Percentiles rank a stretch among this genome's conserved stretches.
These are phyloP conservation scores for Platysternon megacephalum DNA, from an alignment of 2,113 vertebrate species.

Conservation along the genomic window DNA sequence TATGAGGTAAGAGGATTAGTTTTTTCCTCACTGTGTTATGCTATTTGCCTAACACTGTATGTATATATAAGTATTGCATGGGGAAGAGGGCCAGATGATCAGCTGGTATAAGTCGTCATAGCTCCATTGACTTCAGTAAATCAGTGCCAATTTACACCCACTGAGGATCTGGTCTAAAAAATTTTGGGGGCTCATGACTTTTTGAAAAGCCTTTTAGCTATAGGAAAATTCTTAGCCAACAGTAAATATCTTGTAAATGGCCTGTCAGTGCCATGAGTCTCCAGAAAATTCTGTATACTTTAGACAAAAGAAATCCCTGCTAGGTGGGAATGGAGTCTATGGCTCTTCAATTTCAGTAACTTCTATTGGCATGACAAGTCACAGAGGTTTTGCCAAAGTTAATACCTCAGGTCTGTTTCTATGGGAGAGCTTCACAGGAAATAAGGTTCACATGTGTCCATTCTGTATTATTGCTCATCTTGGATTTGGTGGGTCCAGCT, in stretches of 20 bases:
- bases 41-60: neutral
- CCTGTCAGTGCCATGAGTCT: neutral
- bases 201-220: neutral
- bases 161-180: neutral
- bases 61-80: rapidly evolving
- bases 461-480: neutral
- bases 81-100: neutral
- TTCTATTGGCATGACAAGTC: neutral
- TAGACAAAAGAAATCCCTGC: neutral
- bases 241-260: neutral
- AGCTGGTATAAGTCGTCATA: neutral
- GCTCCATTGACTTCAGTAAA: neutral
- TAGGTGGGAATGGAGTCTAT: neutral
- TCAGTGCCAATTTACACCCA: neutral
- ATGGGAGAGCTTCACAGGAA: neutral
- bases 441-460: neutral
- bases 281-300: neutral
- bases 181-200: neutral
- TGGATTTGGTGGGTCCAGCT: neutral
- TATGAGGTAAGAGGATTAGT: slow-evolving; percentile 86
- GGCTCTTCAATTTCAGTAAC: neutral
- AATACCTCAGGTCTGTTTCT: neutral
- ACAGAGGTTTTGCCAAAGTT: neutral
- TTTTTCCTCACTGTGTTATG: neutral
- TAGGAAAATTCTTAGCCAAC: neutral